phyloP scores from a whole-genome alignment of 2,797 vertebrate genomes.

The Pseudopleuronectes americanus region DNA sequence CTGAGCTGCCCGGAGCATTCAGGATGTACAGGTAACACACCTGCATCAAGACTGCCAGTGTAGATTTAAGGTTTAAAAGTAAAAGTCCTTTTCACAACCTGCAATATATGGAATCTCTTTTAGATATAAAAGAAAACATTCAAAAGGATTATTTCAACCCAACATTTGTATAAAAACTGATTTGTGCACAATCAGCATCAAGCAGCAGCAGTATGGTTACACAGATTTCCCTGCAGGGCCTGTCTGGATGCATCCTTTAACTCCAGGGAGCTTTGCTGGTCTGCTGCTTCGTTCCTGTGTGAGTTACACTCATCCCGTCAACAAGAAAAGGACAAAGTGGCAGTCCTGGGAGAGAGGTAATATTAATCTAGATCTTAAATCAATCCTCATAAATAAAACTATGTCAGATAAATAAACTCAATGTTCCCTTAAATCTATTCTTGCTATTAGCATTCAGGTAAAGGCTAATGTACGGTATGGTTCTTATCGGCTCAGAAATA shows the following conservation, averaged over 20 bases:
- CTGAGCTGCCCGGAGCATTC: conserved; percentile 81
- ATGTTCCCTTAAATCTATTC: not conserved
- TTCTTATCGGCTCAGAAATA: not conserved
- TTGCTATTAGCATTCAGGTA: not conserved
- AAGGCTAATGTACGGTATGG: not conserved
- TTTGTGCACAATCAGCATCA: not conserved
- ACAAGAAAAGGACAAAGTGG: conserved; percentile 67
- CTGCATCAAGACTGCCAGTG: not conserved
- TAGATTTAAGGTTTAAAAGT: too few species aligned
- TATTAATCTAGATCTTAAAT: too few species aligned
- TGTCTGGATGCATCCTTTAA: conserved; percentile 16
- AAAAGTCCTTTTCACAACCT: too few species aligned
- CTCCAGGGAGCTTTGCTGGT: conserved; percentile 58
- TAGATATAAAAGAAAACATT: not conserved
- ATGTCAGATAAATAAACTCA: not conserved
- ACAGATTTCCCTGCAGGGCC: conserved; percentile 32
- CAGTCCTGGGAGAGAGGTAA: conserved; percentile 44
- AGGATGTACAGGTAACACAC: conserved; percentile 78
- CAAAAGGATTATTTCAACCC: not conserved
- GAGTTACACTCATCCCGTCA: conserved; percentile 60
- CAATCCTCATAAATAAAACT: not conserved
- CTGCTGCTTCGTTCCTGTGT: conserved; percentile 69
- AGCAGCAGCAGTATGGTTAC: not conserved
- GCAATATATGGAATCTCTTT: too few species aligned
- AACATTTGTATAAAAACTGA: not conserved